Percentiles rank a stretch among this genome's conserved stretches.
phyloP scores from a whole-genome alignment of 2,888 invertebrate genomes.

The Chelonus formosanus region DNA sequence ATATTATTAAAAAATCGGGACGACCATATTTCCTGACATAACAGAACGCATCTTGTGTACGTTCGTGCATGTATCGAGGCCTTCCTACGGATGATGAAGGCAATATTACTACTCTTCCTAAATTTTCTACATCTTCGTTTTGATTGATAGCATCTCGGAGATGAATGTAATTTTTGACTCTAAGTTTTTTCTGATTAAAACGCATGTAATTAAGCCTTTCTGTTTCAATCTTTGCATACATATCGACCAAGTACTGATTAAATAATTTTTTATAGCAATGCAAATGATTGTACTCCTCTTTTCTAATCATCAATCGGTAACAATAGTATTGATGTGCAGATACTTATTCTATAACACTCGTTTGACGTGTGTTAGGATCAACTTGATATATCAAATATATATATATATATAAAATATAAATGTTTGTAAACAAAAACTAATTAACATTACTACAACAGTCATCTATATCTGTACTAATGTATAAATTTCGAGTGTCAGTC shows the following conservation, averaged over 20 bases:
- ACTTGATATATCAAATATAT: too few species aligned
- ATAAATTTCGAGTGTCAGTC: too few species aligned
- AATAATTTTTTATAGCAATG: slow-evolving; percentile 46
- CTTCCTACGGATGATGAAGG: slow-evolving; percentile 50
- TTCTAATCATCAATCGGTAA: slow-evolving; percentile 48
- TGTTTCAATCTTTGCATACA: slow-evolving; percentile 59
- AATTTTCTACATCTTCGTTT: background rate
- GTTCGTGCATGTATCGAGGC: slow-evolving; percentile 51
- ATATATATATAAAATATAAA: too few species aligned
- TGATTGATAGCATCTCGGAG: background rate
- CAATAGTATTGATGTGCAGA: slow-evolving; percentile 45
- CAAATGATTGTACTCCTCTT: slow-evolving; percentile 46
- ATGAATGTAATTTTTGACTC: slow-evolving; percentile 4
- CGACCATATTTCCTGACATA: slow-evolving; percentile 1
- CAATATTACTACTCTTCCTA: slow-evolving; percentile 43
- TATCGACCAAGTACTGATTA: slow-evolving; percentile 57
- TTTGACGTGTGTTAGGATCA: too few species aligned
- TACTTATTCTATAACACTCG: too few species aligned
- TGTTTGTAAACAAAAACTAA: too few species aligned
- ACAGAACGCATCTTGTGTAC: slow-evolving; percentile 52
- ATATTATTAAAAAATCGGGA: slow-evolving; percentile 21
- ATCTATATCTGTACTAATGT: too few species aligned
- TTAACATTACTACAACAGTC: too few species aligned
- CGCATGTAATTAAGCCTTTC: too few species aligned
- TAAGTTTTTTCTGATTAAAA: background rate